Evolutionary conservation across 2,797 vertebrate species (phyloP), one percentile per base, ranked within the genome.

Genomic region (Natrix natrix): DNA sequence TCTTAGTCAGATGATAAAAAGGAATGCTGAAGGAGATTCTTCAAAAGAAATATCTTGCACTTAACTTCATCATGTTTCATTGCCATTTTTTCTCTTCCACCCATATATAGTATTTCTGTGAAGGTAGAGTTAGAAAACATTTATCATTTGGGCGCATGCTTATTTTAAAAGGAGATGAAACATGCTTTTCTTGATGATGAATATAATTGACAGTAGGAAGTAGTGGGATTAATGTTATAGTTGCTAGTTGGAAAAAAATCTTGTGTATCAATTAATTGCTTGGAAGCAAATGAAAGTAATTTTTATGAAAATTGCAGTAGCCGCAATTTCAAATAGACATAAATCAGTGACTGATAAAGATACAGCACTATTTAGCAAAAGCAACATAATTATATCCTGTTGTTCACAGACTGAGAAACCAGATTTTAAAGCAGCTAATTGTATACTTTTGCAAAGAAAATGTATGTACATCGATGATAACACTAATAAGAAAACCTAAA

Each of bases 341-440:
- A 94, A 90, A 48, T 86, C 86, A 89, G 20, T 43, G 83, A 28
- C 17, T 94, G 91, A 90, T 43, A 92, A 88, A 93, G 61, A 14
- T 69, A 60, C 0, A 4, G 55, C 89, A 22, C 86, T 95, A 1
- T 61, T 95, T 94, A 78, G 63, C 88, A 90, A 95, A 93, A 95
- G 26, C 86, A 94, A 90, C 28, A 16, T 91, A 93, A 92, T 95
- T 94, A 95, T 89, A 92, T 94, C 90, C 89, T 95, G 48, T 63
- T 90, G 6, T 91, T 96, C 69, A 87, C 86, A 94, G 94, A 95
- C 89, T 90, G 83, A 94, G 83, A 93, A 66, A 88, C n/a, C 93
- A 43, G 5, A 92, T 61, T 56, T 95, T 83, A 92, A 93, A 90
- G 56, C 83, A 93, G 94, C 32, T 0, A 0, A 10, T 20, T 74